Percentiles rank a stretch among this genome's conserved stretches.
These are phyloP conservation scores for Thamnophis elegans DNA, from an alignment of 2,797 vertebrate genomes.

Conservation along the genomic window DNA sequence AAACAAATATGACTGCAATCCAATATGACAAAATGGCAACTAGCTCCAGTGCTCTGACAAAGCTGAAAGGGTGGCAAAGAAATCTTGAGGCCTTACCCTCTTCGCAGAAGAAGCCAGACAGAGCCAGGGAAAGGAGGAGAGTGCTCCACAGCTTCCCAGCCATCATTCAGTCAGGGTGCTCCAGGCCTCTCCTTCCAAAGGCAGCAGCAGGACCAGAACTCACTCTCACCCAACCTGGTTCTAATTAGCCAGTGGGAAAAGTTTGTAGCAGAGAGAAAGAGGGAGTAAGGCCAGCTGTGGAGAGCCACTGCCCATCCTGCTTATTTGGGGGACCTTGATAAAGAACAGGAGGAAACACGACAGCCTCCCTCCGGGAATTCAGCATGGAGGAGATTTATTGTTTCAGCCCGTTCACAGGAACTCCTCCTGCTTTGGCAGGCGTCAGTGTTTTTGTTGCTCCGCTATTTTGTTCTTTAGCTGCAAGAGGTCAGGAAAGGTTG, in stretches of 20 bases:
- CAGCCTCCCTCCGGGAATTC: constrained; percentile 84
- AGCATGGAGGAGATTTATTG: constrained; percentile 78
- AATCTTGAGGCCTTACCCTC: constrained; percentile 60
- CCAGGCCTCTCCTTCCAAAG: constrained; percentile 52
- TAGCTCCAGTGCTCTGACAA: background rate
- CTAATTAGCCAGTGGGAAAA: constrained; percentile 75
- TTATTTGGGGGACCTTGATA: constrained; percentile 88
- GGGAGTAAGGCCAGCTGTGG: constrained; percentile 37
- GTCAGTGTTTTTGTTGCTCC: constrained; percentile 75
- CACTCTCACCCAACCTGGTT: constrained; percentile 45
- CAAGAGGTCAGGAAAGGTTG: constrained; percentile 66
- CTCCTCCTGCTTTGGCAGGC: constrained; percentile 76
- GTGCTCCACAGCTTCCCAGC: constrained; percentile 73
- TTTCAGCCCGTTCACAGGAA: constrained; percentile 80
- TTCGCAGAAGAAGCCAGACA: constrained; percentile 31
- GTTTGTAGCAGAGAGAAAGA: constrained; percentile 60
- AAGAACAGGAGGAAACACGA: constrained; percentile 85
- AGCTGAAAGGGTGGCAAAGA: constrained; percentile 17
- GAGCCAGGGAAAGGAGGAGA: constrained; percentile 65
- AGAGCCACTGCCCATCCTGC: constrained; percentile 71
- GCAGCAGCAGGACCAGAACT: constrained; percentile 48
- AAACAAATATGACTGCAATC: background rate
- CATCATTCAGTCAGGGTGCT: constrained; percentile 21
- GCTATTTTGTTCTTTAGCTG: constrained; percentile 73
- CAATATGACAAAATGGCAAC: constrained; percentile 27